A percentile compares a stretch with the other conserved stretches of the same genome.
Evolutionary conservation across 2,888 invertebrate genomes (phyloP).

Genomic region (Laspeyria flexula): DNA sequence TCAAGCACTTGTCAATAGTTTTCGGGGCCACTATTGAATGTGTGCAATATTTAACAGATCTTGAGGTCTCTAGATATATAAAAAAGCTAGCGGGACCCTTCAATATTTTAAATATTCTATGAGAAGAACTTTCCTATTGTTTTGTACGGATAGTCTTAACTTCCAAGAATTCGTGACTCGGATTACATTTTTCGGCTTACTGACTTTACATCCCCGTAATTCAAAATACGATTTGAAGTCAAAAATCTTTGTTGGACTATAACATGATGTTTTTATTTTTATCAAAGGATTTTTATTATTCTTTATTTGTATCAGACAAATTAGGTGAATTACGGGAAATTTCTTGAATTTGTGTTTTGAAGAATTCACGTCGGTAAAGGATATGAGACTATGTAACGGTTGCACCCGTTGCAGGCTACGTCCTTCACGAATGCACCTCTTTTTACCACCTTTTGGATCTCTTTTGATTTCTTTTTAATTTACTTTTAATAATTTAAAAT

Average conservation of each 20-base stretch:
- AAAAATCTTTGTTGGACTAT: slow-evolving; percentile 11
- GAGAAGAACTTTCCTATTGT: slow-evolving; percentile 48
- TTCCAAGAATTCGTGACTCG: slow-evolving; percentile 61
- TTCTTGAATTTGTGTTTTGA: no score
- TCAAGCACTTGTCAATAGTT: not conserved
- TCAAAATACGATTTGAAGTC: slow-evolving; percentile 24
- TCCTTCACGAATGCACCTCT: no score
- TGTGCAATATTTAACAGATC: slow-evolving; percentile 30
- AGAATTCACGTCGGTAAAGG: no score
- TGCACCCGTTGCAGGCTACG: no score
- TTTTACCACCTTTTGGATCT: no score
- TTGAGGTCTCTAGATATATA: slow-evolving; percentile 20
- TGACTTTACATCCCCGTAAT: slow-evolving; percentile 51
- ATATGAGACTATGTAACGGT: no score
- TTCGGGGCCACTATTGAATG: slow-evolving; percentile 8
- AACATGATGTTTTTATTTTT: not conserved
- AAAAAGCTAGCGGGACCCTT: slow-evolving; percentile 39
- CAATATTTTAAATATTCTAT: slow-evolving; percentile 41
- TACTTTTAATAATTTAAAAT: no score
- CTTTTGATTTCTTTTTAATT: no score
- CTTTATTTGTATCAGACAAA: no score
- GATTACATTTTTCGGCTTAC: slow-evolving; percentile 74
- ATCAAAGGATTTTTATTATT: not conserved
- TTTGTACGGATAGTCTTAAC: slow-evolving; percentile 51
- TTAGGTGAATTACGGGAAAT: no score